A percentile compares a stretch with the other conserved stretches of the same genome.
Conservation (phyloP, 2,797 vertebrate genomes). For the Gymnoscopelus microlampas region DNA sequence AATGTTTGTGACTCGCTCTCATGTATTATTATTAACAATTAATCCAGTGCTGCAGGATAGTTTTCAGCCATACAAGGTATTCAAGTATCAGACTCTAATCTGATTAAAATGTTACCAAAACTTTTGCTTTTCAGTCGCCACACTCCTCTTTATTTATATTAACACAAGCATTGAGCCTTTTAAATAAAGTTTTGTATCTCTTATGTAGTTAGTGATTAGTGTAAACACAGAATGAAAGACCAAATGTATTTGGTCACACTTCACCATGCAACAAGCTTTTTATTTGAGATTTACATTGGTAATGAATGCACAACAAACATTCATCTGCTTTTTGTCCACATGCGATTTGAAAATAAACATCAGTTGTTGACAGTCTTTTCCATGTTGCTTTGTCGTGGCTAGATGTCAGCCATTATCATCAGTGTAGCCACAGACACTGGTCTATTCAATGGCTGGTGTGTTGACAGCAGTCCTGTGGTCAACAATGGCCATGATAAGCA, state of each 20-base stretch:
- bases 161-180: conserved; percentile 29
- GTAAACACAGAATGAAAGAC: conserved; percentile 63
- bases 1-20: no score
- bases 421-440: conserved; percentile 54
- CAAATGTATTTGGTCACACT: conserved; percentile 55
- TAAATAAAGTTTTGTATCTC: conserved; percentile 21
- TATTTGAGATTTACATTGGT: conserved; percentile 50
- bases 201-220: conserved; percentile 37
- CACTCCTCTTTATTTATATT: conserved; percentile 32
- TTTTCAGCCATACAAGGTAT: neutral
- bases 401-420: conserved; percentile 46
- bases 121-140: conserved; percentile 27
- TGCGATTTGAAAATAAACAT: conserved; percentile 68
- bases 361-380: conserved; percentile 56
- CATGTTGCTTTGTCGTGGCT: conserved; percentile 51
- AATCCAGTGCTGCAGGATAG: neutral
- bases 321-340: conserved; percentile 59
- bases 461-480: conserved; percentile 48
- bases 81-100: conserved; percentile 6
- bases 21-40: neutral
- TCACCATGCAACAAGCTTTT: conserved; percentile 48
- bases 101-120: conserved; percentile 10
- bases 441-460: conserved; percentile 33
- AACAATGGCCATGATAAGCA: conserved; percentile 56
- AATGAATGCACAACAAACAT: conserved; percentile 61